Conservation (phyloP, 2,888 invertebrate species). For the Nycteola revayana region DNA sequence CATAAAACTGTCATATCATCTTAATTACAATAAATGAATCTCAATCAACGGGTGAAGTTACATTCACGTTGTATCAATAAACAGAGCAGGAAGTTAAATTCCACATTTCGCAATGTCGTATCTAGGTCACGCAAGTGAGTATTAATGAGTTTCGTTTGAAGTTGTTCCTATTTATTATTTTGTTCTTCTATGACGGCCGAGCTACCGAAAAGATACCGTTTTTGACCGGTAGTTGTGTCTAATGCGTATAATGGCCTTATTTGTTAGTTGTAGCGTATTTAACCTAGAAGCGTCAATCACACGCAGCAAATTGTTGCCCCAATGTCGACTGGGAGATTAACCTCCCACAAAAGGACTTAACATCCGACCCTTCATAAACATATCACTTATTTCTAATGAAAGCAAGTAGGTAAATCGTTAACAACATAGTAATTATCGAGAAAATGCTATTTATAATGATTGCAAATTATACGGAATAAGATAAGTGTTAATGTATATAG, state of each 20-base stretch:
- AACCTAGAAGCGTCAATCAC: conserved; percentile 52
- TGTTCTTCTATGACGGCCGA: conserved; percentile 32
- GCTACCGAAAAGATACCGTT: conserved; percentile 4
- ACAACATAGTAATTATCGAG: too few relatives aligned
- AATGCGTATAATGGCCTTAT: conserved; percentile 20
- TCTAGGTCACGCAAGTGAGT: conserved; percentile 50
- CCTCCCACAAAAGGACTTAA: conserved; percentile 41
- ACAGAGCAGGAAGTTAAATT: conserved; percentile 32
- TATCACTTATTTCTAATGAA: conserved; percentile 29
- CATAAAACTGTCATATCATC: too few relatives aligned
- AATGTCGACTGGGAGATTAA: conserved; percentile 55
- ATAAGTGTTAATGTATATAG: conserved; percentile 2
- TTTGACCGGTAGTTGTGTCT: too few relatives aligned
- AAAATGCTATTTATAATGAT: too few relatives aligned
- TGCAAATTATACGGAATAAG: not conserved
- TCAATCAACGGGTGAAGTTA: too few relatives aligned
- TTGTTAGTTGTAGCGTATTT: conserved; percentile 29
- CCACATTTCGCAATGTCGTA: conserved; percentile 42
- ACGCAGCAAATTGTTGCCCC: conserved; percentile 41
- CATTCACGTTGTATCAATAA: conserved; percentile 10
- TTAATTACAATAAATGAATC: too few relatives aligned
- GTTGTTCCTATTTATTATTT: not conserved
- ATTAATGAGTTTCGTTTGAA: conserved; percentile 37
- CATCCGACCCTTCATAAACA: conserved; percentile 32
- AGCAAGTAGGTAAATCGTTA: too few relatives aligned